Evolutionary conservation across 2,888 invertebrate species (phyloP), one percentile per base, ranked within the genome.

Genomic region (Vesta saturnalis): DNA sequence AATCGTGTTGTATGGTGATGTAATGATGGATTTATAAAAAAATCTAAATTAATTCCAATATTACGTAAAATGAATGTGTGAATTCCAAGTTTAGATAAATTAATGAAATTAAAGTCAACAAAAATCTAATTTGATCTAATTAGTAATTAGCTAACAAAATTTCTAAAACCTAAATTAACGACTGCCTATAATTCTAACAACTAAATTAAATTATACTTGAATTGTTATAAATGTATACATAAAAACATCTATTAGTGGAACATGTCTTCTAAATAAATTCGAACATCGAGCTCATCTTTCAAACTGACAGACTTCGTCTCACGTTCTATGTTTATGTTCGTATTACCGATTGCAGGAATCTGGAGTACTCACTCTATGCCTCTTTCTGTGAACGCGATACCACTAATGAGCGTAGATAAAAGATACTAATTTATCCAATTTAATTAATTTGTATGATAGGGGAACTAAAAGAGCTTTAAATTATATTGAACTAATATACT

Each of bases 331-430:
- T 79, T 78, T 78, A 79, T 78, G 78, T 77, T 78, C 74, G 73
- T 73, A 72, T 73, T 71, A 70, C 73, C 74, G 77, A 78, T 77
- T 78, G 77, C 75, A 77, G 76, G 77, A 77, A 78, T 78, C 77
- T 77, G 74, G 76, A 70, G 67, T 68, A 68, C 67, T 68, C 62
- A 68, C 67, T 68, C 62, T 68, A 66, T 65, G 61, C 62, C 64
- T 67, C 70, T 67, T 63, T 75, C 75, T 77, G 75, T 76, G 74
- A 74, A 71, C 74, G 74, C 74, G 80, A 81, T 81, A 81, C 60
- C 78, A 75, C 80, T 81, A 81, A 81, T 81, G 80, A 81, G 79
- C 77, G 74, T 62, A 68, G 78, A 80, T 81, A 80, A 75, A n/a
- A 75, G 76, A 71, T 72, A 71, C 72, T 72, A 77, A 77, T 80